Base-by-base conservation (phyloP, 2,888 invertebrate genomes). In the Meiosimyza decipiens region DNA sequence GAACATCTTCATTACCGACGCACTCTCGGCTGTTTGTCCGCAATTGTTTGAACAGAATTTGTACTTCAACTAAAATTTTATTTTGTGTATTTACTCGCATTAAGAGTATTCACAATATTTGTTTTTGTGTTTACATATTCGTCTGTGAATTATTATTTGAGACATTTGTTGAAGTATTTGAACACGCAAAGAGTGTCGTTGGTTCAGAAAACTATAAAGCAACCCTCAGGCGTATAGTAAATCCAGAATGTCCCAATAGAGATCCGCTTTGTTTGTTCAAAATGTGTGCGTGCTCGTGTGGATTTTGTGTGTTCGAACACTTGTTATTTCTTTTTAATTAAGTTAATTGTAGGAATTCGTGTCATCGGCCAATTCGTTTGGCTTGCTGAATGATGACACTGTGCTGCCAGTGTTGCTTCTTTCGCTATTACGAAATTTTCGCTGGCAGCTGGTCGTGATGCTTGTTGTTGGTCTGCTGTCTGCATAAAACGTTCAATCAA, bases 251-350 rank as follows among this genome's bases (percentile, higher is more conserved):
- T 40, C 9, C 40, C 40, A 40, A 40, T 40, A 40, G 40, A 16
- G 15, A n/a, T 57, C 59, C 7, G 5, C n/a, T 57, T 50, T 57
- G 22, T 65, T 55, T 50, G 22, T 33, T 57, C 62, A 51, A 52
- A 62, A 60, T 62, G 67, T 73, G 73, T 71, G 71, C 70, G 71
- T 69, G 28, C 4, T 71, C 66, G 28, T 60, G 18, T 50, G 33
- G 22, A 18, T 33, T 49, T 72, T 49, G 60, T 22, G 40, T 40
- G 40, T 40, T 40, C 69, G 77, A 82, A 78, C 81, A 82, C 79
- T 82, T 85, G 84, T 84, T 85, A 84, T 83, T 84, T 77, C 80
- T 78, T 81, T 85, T 86, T 85, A 86, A 86, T 86, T 86, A 85
- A 85, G 81, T 83, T 85, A 86, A 86, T 86, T 84, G 83, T 79